Percentiles rank a stretch among this genome's conserved stretches.
Evolutionary conservation across 2,797 vertebrate genomes (phyloP).

Genomic region (Silurus lanzhouensis): DNA sequence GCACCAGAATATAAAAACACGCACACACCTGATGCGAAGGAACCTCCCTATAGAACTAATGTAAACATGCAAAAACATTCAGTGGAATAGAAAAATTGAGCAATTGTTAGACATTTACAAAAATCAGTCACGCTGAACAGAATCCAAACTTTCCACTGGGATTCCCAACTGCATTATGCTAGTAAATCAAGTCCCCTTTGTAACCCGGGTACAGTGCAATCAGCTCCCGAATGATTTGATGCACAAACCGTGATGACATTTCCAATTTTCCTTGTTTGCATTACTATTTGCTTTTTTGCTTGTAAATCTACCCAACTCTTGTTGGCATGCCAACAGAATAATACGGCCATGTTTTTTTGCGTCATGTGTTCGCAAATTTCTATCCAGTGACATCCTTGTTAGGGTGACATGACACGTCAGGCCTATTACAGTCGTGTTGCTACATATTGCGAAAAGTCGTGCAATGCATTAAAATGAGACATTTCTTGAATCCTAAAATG

Average conservation of each 20-base stretch:
- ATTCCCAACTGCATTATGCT: constrained; percentile 10
- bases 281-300: background rate
- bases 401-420: constrained; percentile 4
- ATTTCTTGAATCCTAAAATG: background rate
- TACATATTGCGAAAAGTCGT: constrained; percentile 6
- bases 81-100: background rate
- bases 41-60: constrained; percentile 34
- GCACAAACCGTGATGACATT: background rate
- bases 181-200: constrained; percentile 9
- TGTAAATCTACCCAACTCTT: constrained; percentile 16
- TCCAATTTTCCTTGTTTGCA: background rate
- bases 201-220: background rate
- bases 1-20: constrained; percentile 7
- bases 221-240: background rate
- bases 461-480: background rate
- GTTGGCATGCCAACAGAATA: constrained; percentile 40
- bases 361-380: constrained; percentile 6
- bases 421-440: constrained; percentile 5
- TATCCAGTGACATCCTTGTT: constrained; percentile 4
- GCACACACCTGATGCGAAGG: constrained; percentile 25
- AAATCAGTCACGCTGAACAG: constrained; percentile 25
- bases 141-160: constrained; percentile 30
- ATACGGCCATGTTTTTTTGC: constrained; percentile 15
- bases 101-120: constrained; percentile 17
- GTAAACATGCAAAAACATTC: constrained; percentile 42